These are phyloP conservation scores for Thaumatotibia leucotreta DNA, from an alignment of 1,140 invertebrate species.

Conservation along the genomic window DNA sequence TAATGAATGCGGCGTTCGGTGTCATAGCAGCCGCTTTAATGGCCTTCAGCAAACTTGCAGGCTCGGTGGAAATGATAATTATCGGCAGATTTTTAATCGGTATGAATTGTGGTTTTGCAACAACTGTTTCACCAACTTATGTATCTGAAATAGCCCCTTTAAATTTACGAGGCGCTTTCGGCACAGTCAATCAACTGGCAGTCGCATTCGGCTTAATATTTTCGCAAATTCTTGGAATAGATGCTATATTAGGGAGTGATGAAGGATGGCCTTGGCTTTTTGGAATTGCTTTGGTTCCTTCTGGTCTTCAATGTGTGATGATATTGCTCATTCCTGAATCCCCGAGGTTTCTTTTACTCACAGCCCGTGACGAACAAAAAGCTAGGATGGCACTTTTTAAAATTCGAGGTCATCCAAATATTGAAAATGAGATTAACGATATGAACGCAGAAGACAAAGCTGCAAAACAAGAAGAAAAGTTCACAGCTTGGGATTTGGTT, in stretches of 20 bases:
- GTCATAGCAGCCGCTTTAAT: slow-evolving; percentile 61
- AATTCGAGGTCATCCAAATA: slow-evolving; percentile 70
- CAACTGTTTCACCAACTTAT: slow-evolving; percentile 93
- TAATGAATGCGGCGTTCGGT: slow-evolving; percentile 58
- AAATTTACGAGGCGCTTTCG: slow-evolving; percentile 89
- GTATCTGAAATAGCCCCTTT: slow-evolving; percentile 95
- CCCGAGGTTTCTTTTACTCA: slow-evolving; percentile 87
- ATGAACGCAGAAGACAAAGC: slow-evolving; percentile 92
- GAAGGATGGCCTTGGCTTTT: slow-evolving; percentile 91
- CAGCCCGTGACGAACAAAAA: slow-evolving; percentile 89
- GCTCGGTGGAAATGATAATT: slow-evolving; percentile 66
- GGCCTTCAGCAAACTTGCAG: slow-evolving; percentile 62
- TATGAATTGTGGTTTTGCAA: slow-evolving; percentile 84
- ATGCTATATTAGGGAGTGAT: slow-evolving; percentile 89
- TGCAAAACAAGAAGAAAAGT: slow-evolving; percentile 87
- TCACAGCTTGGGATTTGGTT: slow-evolving; percentile 88
- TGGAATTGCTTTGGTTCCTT: slow-evolving; percentile 88
- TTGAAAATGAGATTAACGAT: slow-evolving; percentile 93
- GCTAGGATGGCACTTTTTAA: slow-evolving; percentile 79
- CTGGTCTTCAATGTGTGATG: slow-evolving; percentile 88
- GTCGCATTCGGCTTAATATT: slow-evolving; percentile 91
- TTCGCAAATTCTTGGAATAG: slow-evolving; percentile 91
- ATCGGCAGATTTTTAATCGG: slow-evolving; percentile 71
- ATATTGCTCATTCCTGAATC: slow-evolving; percentile 93
- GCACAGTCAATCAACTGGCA: slow-evolving; percentile 93